Conservation (phyloP, 2,797 vertebrate genomes). For the Danionella dracula region DNA sequence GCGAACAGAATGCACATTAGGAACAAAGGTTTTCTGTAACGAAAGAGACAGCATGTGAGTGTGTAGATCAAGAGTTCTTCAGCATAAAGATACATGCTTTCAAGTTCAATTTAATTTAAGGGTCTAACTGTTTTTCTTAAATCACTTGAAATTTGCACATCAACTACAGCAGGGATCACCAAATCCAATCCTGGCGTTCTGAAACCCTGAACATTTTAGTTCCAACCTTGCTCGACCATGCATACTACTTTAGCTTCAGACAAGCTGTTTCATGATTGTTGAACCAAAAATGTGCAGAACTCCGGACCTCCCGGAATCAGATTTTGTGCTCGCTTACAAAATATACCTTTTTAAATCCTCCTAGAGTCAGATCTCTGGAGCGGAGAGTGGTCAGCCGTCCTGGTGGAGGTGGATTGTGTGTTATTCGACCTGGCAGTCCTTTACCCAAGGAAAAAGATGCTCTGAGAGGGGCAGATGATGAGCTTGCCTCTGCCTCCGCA, state of each 20-base stretch:
- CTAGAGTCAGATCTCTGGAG: conserved; percentile 70
- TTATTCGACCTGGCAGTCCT: conserved; percentile 46
- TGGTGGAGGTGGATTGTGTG: conserved; percentile 48
- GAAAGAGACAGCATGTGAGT: background rate
- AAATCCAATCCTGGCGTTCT: too few relatives aligned
- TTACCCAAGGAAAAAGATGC: conserved; percentile 38
- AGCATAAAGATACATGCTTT: background rate
- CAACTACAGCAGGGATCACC: too few relatives aligned
- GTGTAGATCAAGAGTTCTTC: background rate
- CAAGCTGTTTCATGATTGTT: too few relatives aligned
- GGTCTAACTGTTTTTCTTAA: too few relatives aligned
- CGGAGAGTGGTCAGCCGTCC: conserved; percentile 67
- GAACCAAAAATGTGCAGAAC: too few relatives aligned
- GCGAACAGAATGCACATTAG: conserved; percentile 69
- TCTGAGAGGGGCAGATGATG: conserved; percentile 45
- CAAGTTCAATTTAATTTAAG: too few relatives aligned
- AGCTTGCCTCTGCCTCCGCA: conserved; percentile 20
- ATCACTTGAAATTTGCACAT: too few relatives aligned
- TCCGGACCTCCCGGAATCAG: too few relatives aligned
- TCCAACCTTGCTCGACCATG: too few relatives aligned
- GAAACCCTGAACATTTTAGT: too few relatives aligned
- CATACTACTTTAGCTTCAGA: too few relatives aligned
- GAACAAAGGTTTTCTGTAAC: conserved; percentile 69
- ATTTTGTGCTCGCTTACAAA: too few relatives aligned
- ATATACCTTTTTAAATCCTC: conserved; percentile 68